Conservation (phyloP, 2,888 invertebrate species). For the Neoaliturus tenellus region DNA sequence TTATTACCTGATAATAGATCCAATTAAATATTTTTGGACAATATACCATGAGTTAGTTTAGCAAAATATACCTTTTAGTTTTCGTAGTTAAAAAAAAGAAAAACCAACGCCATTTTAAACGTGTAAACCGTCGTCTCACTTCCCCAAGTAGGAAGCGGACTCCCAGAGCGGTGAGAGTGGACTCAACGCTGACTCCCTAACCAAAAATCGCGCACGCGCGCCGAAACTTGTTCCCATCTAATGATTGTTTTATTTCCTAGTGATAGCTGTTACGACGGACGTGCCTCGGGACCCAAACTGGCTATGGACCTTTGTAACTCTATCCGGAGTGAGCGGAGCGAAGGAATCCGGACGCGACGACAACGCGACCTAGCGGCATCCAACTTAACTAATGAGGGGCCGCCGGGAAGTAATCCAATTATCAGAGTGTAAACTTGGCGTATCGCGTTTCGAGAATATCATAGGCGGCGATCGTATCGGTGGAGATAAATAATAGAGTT, state of each 20-base stretch:
- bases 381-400: not conserved
- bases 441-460: not conserved
- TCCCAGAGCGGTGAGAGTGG: not conserved
- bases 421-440: not conserved
- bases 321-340: constrained; percentile 29
- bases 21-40: too few species aligned
- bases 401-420: not conserved
- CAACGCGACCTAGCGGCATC: not conserved
- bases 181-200: not conserved
- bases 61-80: too few species aligned
- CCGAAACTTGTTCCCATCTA: constrained; percentile 44
- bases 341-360: not conserved
- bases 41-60: too few species aligned
- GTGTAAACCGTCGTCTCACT: too few species aligned
- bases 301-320: constrained; percentile 43
- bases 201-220: constrained; percentile 42
- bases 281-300: constrained; percentile 20
- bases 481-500: not conserved
- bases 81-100: too few species aligned
- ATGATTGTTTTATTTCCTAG: constrained; percentile 46
- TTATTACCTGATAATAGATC: too few species aligned
- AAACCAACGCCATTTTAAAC: too few species aligned
- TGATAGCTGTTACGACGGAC: constrained; percentile 35
- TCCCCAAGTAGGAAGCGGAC: too few species aligned
- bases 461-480: not conserved